Evolutionary conservation across 2,888 invertebrate genomes (phyloP).

Genomic region (Scaptomyza reducta): DNA sequence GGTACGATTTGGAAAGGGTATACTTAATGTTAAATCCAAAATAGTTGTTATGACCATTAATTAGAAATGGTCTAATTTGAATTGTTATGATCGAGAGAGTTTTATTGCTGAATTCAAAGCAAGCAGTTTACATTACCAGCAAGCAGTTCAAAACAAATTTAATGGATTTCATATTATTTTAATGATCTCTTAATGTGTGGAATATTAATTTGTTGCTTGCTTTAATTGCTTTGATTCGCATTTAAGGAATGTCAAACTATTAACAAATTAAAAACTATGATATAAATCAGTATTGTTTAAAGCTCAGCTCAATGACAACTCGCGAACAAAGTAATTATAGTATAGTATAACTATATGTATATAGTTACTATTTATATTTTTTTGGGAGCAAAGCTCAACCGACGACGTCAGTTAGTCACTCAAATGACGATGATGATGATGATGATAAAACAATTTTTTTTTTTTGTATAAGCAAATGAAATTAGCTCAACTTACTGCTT

Average conservation of each 20-base stretch:
- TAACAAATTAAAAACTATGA: neutral
- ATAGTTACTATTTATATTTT: neutral
- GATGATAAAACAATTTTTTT: conserved; percentile 8
- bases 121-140: neutral
- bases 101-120: neutral
- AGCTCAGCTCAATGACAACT: conserved; percentile 9
- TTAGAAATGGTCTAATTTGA: neutral
- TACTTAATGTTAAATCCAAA: neutral
- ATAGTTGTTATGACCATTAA: neutral
- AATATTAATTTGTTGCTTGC: neutral
- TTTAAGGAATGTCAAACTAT: conserved; percentile 3
- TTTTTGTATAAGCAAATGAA: conserved; percentile 38
- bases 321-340: conserved; percentile 15
- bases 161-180: neutral
- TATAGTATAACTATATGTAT: neutral
- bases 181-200: neutral
- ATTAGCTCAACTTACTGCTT: conserved; percentile 22
- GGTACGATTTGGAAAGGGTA: neutral
- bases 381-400: conserved; percentile 40
- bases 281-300: conserved; percentile 6
- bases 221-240: neutral
- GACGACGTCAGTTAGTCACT: neutral
- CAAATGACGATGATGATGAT: conserved; percentile 13
- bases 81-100: neutral
- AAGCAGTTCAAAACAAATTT: neutral